phyloP scores from a whole-genome alignment of 1,140 invertebrate genomes.

The Oryctes rhinoceros region DNA sequence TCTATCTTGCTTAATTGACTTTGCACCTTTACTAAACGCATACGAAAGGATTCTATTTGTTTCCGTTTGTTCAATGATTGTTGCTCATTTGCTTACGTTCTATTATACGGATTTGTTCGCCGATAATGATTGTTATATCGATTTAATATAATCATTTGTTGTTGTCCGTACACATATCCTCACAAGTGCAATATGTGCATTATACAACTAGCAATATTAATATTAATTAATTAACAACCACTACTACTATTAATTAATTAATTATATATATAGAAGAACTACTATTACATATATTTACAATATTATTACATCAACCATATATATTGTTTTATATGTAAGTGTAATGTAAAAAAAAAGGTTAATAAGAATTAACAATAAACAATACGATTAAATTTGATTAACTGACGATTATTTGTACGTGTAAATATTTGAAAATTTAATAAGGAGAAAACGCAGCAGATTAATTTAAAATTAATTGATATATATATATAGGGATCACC shows the following conservation, averaged over 20 bases:
- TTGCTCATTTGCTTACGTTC: too few species aligned
- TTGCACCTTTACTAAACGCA: too few species aligned
- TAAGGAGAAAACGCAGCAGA: background rate
- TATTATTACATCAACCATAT: background rate
- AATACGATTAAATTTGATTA: background rate
- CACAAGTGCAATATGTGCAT: slow-evolving; percentile 45
- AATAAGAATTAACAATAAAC: slow-evolving; percentile 2
- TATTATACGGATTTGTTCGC: too few species aligned
- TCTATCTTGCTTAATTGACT: too few species aligned
- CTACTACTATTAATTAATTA: background rate
- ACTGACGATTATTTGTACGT: background rate
- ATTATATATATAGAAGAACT: slow-evolving; percentile 16
- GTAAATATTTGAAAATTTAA: background rate
- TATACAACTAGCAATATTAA: slow-evolving; percentile 40
- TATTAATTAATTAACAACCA: slow-evolving; percentile 27
- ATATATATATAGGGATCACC: slow-evolving; percentile 40
- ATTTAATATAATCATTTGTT: slow-evolving; percentile 24
- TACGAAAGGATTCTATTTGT: too few species aligned
- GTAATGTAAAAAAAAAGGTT: background rate
- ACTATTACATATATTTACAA: slow-evolving; percentile 17
- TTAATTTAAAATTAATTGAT: slow-evolving; percentile 31
- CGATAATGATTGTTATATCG: too few species aligned
- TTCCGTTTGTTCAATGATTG: too few species aligned
- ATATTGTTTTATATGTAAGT: too few species aligned
- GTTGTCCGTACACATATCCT: slow-evolving; percentile 47